Base-by-base conservation (phyloP, 2,888 invertebrate genomes). In the Lithophane ornitopus region DNA sequence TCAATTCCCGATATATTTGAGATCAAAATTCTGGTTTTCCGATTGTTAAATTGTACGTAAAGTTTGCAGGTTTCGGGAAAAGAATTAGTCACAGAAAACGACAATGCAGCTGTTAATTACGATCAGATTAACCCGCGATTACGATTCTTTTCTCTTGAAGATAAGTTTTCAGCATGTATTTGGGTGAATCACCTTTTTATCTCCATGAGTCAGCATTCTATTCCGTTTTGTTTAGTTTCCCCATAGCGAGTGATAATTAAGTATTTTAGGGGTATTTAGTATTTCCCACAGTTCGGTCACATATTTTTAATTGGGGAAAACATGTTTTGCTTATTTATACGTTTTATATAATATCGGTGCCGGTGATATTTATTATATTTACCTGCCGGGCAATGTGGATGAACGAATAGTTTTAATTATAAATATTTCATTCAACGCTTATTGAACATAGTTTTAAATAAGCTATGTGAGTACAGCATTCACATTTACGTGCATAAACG, bases 11-110 rank as follows among this genome's bases (percentile, higher is more conserved):
- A 67, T 67, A 68, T 78, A 44, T 58, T 11, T 44, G 26, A 39
- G 34, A 59, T 65, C 8, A 26, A 62, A 65, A 44, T 46, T 76
- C 49, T 54, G 69, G 34, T 44, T 80, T 62, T 26, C 28, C 22
- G 41, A 58, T 78, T 71, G 12, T 58, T 70, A 34, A 78, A 78
- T 56, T 62, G 34, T 34, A 56, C 28, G 22, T 41, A 3, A 49
- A 58, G 28, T 28, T 69, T 76, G n/a, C n/a, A 70, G n/a, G n/a
- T n/a, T 49, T 26, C 41, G 39, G n/a, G n/a, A 71, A 79, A 65
- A 54, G 14, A 7, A 41, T 44, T 28, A 52, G 14, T n/a, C 4
- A 56, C 39, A 49, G n/a, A 59, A 62, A 69, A 41, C 1, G 9
- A 8, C 1, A 58, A 54, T 34, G 22, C 14, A 59, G 1, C 44